These are phyloP conservation scores for Seriola dumerili DNA, from an alignment of 2,113 vertebrate genomes.

Conservation along the genomic window DNA sequence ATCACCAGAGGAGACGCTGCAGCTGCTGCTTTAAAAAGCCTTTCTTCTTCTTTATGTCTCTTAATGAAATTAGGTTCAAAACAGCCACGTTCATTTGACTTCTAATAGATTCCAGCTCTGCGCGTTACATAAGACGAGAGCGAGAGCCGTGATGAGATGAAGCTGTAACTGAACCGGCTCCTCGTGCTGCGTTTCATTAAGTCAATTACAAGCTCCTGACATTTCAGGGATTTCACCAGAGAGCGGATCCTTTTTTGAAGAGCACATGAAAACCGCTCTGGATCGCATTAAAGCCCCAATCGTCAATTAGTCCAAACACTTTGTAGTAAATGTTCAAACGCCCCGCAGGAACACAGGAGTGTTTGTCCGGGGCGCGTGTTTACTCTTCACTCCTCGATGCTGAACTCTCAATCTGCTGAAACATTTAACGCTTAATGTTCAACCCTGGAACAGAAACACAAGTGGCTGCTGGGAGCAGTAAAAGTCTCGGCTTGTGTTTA, in stretches of 20 bases:
- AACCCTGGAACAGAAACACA: slow-evolving; percentile 24
- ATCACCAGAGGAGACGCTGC: slow-evolving; percentile 25
- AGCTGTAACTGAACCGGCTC: background rate
- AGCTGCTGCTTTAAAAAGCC: slow-evolving; percentile 5
- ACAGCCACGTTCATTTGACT: slow-evolving; percentile 19
- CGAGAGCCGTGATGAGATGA: slow-evolving; percentile 4
- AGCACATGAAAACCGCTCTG: slow-evolving; percentile 3
- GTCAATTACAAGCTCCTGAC: slow-evolving; percentile 44
- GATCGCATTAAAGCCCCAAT: slow-evolving; percentile 23
- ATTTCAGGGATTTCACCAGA: slow-evolving; percentile 36
- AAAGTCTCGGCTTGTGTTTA: slow-evolving; percentile 62
- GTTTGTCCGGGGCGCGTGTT: slow-evolving; percentile 23
- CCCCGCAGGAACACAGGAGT: background rate
- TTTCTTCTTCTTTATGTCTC: slow-evolving; percentile 39
- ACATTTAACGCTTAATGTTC: slow-evolving; percentile 55
- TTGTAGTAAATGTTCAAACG: slow-evolving; percentile 36
- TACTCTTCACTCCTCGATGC: slow-evolving; percentile 16
- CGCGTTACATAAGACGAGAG: slow-evolving; percentile 22
- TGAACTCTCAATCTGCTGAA: slow-evolving; percentile 40
- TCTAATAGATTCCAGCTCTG: slow-evolving; percentile 44
- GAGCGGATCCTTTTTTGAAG: background rate
- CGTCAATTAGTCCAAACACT: slow-evolving; percentile 51
- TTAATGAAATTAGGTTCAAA: slow-evolving; percentile 42
- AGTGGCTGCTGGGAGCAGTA: slow-evolving; percentile 24
- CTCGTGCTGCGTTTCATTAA: slow-evolving; percentile 35